Evolutionary conservation across 2,797 vertebrate species (phyloP).

Genomic region (Ctenopoma multispine): DNA sequence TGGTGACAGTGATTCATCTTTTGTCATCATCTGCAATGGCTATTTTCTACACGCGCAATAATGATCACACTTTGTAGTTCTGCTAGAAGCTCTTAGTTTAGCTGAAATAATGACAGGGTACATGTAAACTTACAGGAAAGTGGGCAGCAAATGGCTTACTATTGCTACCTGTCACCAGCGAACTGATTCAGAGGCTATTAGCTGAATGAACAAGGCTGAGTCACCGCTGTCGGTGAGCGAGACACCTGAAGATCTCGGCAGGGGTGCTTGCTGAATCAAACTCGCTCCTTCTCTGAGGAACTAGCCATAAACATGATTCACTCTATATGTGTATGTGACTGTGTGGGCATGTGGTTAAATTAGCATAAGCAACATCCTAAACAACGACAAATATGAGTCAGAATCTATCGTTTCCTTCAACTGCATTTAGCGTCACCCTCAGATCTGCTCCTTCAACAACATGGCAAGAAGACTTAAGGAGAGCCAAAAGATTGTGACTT

Average conservation of each 20-base stretch:
- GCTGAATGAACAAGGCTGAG: constrained; percentile 47
- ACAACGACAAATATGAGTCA: constrained; percentile 42
- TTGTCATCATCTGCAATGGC: background rate
- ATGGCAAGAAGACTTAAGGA: background rate
- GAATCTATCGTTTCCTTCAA: constrained; percentile 1
- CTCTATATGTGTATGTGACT: background rate
- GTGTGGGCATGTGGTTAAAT: constrained; percentile 28
- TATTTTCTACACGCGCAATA: background rate
- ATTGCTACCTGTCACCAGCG: constrained; percentile 34
- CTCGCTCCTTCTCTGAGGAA: constrained; percentile 9
- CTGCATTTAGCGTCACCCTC: background rate
- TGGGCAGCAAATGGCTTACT: constrained; percentile 27
- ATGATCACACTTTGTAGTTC: background rate
- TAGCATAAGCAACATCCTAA: constrained; percentile 22
- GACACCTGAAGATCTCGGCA: constrained; percentile 12
- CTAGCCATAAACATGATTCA: background rate
- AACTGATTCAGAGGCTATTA: constrained; percentile 39
- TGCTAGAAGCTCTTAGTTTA: background rate
- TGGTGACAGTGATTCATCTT: background rate
- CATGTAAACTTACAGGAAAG: constrained; percentile 4
- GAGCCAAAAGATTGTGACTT: background rate
- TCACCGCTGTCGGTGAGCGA: constrained; percentile 40
- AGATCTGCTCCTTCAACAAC: constrained; percentile 14
- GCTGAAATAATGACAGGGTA: constrained; percentile 7
- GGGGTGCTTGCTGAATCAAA: constrained; percentile 32